phyloP scores from a whole-genome alignment of 2,888 invertebrate species.

The Oscheius sp. region DNA sequence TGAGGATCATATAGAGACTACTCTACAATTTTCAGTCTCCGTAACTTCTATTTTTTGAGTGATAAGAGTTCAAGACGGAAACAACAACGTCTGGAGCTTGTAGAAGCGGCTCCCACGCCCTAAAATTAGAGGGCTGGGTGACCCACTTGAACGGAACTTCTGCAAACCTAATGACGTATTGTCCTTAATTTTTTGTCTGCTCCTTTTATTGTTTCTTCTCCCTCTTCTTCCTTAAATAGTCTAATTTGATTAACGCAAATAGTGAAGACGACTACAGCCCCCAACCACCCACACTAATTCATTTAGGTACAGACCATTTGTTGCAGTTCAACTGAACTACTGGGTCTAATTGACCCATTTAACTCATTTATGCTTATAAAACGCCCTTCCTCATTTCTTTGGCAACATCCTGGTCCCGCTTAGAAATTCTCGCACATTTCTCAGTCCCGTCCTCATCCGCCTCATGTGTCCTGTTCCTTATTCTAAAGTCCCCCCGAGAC shows the following conservation, averaged over 20 bases:
- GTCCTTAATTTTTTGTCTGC: slow-evolving; percentile 6
- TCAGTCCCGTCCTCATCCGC: neutral
- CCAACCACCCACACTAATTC: slow-evolving; percentile 33
- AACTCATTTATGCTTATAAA: neutral
- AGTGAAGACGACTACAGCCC: slow-evolving; percentile 19
- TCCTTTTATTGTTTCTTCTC: slow-evolving; percentile 13
- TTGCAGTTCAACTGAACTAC: slow-evolving; percentile 8
- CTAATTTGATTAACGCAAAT: slow-evolving; percentile 31
- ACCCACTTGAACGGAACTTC: neutral
- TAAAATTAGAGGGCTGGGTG: neutral
- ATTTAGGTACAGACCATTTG: slow-evolving; percentile 21
- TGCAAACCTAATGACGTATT: slow-evolving; percentile 12
- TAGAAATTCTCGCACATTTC: slow-evolving; percentile 1
- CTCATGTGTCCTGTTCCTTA: neutral
- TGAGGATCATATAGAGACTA: neutral
- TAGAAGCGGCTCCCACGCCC: neutral
- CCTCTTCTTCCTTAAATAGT: neutral
- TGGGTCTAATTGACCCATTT: neutral
- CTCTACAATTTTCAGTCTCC: neutral
- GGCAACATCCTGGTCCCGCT: neutral
- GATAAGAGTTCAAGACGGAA: neutral
- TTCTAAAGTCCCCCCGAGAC: neutral
- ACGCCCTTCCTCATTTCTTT: neutral
- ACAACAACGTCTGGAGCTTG: neutral
- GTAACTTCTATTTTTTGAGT: neutral